These are phyloP conservation scores for Stomorhina lunata DNA, from an alignment of 2,888 invertebrate species.

Conservation along the genomic window DNA sequence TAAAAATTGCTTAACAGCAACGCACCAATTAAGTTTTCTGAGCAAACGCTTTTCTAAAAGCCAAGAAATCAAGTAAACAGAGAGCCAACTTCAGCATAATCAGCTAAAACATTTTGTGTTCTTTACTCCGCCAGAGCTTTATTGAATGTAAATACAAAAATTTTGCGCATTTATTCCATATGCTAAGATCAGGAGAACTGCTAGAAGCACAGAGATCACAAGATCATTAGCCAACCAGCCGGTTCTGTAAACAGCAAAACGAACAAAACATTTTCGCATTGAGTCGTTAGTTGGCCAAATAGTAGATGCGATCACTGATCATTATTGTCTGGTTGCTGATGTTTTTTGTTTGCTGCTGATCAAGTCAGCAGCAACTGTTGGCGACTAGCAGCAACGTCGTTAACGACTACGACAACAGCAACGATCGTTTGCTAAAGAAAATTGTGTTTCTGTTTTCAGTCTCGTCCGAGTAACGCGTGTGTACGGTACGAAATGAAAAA, in stretches of 20 bases:
- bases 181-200: too few species aligned
- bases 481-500: conserved; percentile 69
- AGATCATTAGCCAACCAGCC: conserved; percentile 34
- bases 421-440: conserved; percentile 42
- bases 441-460: conserved; percentile 59
- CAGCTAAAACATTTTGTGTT: not conserved
- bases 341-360: conserved; percentile 31
- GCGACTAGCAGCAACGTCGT: conserved; percentile 13
- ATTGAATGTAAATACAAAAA: conserved; percentile 37
- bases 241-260: not conserved
- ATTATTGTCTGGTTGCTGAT: conserved; percentile 41
- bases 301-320: conserved; percentile 50
- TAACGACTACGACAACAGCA: conserved; percentile 28
- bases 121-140: conserved; percentile 34
- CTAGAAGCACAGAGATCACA: conserved; percentile 30
- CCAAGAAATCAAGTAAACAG: conserved; percentile 5
- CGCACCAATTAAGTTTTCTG: conserved; percentile 38
- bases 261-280: conserved; percentile 37
- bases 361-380: not conserved
- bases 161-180: conserved; percentile 42
- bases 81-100: not conserved
- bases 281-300: not conserved
- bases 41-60: not conserved
- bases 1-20: conserved; percentile 6
- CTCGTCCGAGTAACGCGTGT: conserved; percentile 76